Evolutionary conservation across 2,888 invertebrate species (phyloP), one percentile per base, ranked within the genome.

Genomic region (Oligia fasciuncula): DNA sequence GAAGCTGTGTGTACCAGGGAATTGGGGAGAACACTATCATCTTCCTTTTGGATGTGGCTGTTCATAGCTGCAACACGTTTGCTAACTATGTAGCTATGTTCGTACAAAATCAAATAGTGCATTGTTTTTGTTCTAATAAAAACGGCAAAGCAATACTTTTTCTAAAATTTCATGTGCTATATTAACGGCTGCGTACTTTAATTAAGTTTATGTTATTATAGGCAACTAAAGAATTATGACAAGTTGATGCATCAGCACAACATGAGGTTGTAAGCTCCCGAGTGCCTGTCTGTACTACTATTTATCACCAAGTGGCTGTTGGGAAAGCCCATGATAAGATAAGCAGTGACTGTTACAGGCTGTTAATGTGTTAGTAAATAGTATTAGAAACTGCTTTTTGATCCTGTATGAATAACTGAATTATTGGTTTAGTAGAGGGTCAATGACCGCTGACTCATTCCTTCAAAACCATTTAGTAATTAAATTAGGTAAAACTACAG

Each of bases 201-300:
- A 29, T 11, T 43, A 74, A 6, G 17, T 54, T 74, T 63, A 65
- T 43, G 17, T 60, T 54, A 35, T 35, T n/a, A 23, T 35, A 8
- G 6, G 77, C 83, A 77, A 83, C 60, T 35, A n/a, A 83, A 80
- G 8, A 67, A 40, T 40, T 40, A 83, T 67, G 51, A 54, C 9
- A 67, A 54, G 4, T 35, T 29, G 14, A 46, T 17, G 67, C 78
- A 46, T 23, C n/a, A 80, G 60, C 77, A 49, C 54, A 77, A 19
- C 0, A 62, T 60, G 65, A 67, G 35, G 35, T 67, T 83, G 35
- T 40, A 67, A 77, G 82, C 54, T 54, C 1, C 3, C 0, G 14
- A 81, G 19, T 74, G 19, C 8, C 4, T 8, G n/a, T 62, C 11
- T 51, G 8, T 23, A 17, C 51, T 43, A 35, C 2, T 1, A 60